These are phyloP conservation scores for Drosophila suboccidentalis DNA, from an alignment of 2,888 invertebrate genomes.

Conservation along the genomic window DNA sequence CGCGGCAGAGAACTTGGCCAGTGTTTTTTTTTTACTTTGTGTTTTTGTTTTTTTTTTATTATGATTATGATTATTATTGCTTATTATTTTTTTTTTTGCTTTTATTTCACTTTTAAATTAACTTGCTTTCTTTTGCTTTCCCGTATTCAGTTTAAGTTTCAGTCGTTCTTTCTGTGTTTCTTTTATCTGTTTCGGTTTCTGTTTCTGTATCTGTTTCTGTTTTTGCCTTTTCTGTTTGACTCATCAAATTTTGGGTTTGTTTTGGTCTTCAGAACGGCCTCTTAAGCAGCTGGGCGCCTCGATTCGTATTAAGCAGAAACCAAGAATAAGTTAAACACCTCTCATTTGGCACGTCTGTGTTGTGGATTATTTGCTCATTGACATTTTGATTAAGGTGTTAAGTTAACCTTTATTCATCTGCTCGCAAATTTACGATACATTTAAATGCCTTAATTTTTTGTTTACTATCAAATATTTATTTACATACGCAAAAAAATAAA, in stretches of 20 bases:
- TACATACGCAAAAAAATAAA: slow-evolving; percentile 24
- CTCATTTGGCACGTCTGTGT: slow-evolving; percentile 59
- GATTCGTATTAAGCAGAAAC: slow-evolving; percentile 25
- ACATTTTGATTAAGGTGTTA: slow-evolving; percentile 76
- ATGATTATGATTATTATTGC: slow-evolving; percentile 25
- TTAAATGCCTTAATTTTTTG: slow-evolving; percentile 29
- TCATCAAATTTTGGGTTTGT: slow-evolving; percentile 52
- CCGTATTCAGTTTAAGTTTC: slow-evolving; percentile 18
- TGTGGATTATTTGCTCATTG: slow-evolving; percentile 69
- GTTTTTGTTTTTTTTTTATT: slow-evolving; percentile 16
- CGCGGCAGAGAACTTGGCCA: slow-evolving; percentile 9
- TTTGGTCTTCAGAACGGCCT: slow-evolving; percentile 29
- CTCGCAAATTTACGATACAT: slow-evolving; percentile 25
- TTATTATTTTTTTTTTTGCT: slow-evolving; percentile 27
- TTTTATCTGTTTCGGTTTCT: slow-evolving; percentile 8
- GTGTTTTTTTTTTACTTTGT: slow-evolving; percentile 6
- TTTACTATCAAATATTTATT: slow-evolving; percentile 53
- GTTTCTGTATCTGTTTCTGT: slow-evolving; percentile 26
- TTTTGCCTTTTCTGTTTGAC: slow-evolving; percentile 46
- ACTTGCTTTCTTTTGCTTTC: slow-evolving; percentile 28
- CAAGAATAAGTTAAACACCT: slow-evolving; percentile 14
- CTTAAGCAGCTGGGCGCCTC: slow-evolving; percentile 46
- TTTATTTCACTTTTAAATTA: slow-evolving; percentile 38
- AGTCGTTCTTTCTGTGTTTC: slow-evolving; percentile 11
- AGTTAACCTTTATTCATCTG: slow-evolving; percentile 57